Percentiles rank a stretch among this genome's conserved stretches.
These are phyloP conservation scores for Idaea aversata DNA, from an alignment of 2,888 invertebrate species.

Conservation along the genomic window DNA sequence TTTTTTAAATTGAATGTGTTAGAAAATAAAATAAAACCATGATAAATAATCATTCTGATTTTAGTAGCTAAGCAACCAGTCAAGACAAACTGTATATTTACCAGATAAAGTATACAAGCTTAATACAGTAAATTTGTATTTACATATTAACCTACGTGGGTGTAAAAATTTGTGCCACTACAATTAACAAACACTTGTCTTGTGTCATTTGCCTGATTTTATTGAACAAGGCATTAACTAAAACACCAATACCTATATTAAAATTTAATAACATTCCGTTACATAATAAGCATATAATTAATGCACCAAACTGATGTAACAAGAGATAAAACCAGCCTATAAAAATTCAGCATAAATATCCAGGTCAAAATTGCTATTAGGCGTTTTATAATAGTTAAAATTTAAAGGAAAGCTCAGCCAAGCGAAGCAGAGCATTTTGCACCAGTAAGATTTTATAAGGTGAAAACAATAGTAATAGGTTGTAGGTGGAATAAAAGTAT, in stretches of 20 bases:
- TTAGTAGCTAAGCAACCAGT: too few species aligned
- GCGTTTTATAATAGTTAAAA: background rate
- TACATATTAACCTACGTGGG: background rate
- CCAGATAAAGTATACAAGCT: too few species aligned
- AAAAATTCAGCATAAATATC: background rate
- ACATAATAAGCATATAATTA: background rate
- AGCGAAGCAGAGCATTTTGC: too few species aligned
- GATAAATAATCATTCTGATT: background rate
- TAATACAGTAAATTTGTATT: too few species aligned
- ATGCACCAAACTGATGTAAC: background rate
- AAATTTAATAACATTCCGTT: background rate
- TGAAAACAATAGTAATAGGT: too few species aligned
- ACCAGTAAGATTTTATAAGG: too few species aligned
- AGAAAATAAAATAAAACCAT: too few species aligned
- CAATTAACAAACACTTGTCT: background rate
- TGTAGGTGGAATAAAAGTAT: too few species aligned
- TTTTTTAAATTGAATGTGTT: background rate
- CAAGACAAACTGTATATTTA: too few species aligned
- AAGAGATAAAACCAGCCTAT: background rate
- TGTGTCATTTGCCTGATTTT: too few species aligned
- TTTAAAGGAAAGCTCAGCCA: too few species aligned
- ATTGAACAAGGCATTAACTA: background rate
- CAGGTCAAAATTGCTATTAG: background rate
- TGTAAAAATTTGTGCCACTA: background rate
- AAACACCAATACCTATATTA: conserved; percentile 1